Conservation (phyloP, 2,113 vertebrate species). For the Otus sunia region DNA sequence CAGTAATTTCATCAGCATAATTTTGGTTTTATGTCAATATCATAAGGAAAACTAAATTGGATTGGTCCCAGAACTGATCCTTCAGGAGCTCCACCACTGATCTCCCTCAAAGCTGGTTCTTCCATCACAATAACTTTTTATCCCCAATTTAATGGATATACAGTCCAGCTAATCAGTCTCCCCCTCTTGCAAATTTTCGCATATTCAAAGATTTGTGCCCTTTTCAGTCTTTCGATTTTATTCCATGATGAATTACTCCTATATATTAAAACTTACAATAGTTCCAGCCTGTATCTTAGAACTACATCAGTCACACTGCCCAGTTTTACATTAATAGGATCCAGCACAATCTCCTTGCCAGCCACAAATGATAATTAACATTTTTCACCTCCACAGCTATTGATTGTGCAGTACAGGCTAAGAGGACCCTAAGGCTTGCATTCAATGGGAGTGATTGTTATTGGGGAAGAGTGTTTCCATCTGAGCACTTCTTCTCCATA, state of each 20-base stretch:
- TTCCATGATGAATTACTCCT: neutral
- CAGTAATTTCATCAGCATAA: neutral
- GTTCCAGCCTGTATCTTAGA: neutral
- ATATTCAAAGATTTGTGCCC: neutral
- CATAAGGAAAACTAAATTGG: neutral
- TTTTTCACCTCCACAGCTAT: neutral
- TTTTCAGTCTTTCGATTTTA: neutral
- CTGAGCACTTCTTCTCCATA: neutral
- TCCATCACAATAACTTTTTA: neutral
- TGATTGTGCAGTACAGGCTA: neutral
- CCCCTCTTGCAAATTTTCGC: neutral
- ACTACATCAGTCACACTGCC: neutral
- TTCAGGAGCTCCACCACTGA: neutral
- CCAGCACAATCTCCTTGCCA: neutral
- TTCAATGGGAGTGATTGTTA: neutral
- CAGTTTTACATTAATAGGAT: neutral
- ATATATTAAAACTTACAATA: neutral
- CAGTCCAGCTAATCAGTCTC: neutral
- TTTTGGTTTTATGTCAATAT: neutral
- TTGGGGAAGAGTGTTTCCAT: neutral
- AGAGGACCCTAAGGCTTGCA: slow-evolving; percentile 2
- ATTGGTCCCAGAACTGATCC: neutral
- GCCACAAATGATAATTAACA: neutral
- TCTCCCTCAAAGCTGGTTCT: neutral
- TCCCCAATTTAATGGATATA: neutral